Conservation (phyloP, 2,797 vertebrate species). For the Mastacembelus armatus region DNA sequence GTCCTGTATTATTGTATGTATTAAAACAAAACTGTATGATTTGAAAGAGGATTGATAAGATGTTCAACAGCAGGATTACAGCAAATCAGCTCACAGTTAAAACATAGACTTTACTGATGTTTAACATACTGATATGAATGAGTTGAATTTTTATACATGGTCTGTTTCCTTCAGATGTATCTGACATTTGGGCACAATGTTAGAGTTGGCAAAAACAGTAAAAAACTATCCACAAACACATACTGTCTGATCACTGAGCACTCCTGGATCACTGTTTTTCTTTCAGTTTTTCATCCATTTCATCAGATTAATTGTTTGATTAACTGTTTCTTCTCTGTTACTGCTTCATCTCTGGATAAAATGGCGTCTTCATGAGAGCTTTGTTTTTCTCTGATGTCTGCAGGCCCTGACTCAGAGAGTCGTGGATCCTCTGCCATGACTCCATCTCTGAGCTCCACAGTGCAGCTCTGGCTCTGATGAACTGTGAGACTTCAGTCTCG, state of each 20-base stretch:
- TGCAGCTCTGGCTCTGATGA: slow-evolving; percentile 74
- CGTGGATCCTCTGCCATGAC: slow-evolving; percentile 68
- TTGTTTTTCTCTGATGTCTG: slow-evolving; percentile 28
- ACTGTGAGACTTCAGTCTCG: slow-evolving; percentile 64
- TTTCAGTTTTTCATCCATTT: background rate
- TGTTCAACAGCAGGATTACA: too few relatives aligned
- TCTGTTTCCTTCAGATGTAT: background rate
- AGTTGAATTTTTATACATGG: too few relatives aligned
- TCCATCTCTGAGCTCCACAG: slow-evolving; percentile 76
- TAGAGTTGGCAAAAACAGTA: too few relatives aligned
- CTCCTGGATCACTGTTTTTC: background rate
- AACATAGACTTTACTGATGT: too few relatives aligned
- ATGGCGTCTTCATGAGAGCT: slow-evolving; percentile 57
- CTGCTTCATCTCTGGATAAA: slow-evolving; percentile 41
- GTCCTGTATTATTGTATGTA: too few relatives aligned
- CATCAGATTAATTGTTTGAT: background rate
- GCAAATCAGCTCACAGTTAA: too few relatives aligned
- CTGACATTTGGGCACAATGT: background rate
- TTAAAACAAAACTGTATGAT: too few relatives aligned
- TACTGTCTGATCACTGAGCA: background rate
- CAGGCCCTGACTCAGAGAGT: slow-evolving; percentile 58
- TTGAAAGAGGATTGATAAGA: too few relatives aligned
- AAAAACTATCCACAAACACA: too few relatives aligned
- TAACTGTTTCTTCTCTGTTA: background rate
- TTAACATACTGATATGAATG: too few relatives aligned